Conservation (phyloP, 2,797 vertebrate species). For the Mus minutoides region DNA sequence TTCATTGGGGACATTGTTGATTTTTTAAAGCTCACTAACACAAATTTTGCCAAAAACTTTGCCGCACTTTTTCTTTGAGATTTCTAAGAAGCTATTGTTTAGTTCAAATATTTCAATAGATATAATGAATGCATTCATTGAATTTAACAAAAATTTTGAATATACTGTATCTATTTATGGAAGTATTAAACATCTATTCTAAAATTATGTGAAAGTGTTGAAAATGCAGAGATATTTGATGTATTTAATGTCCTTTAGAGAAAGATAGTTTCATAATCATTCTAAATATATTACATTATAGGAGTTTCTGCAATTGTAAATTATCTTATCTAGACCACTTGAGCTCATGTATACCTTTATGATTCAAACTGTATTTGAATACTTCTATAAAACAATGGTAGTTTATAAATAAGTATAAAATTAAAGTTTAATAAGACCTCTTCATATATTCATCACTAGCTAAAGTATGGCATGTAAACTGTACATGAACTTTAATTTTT, state of each 20-base stretch:
- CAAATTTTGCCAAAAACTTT: constrained; percentile 45
- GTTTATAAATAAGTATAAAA: neutral
- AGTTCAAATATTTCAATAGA: neutral
- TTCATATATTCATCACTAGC: neutral
- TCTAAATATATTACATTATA: neutral
- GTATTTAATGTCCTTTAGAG: neutral
- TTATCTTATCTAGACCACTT: neutral
- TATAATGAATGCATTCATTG: neutral
- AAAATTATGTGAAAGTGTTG: neutral
- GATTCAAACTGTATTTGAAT: constrained; percentile 29
- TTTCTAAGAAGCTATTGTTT: neutral
- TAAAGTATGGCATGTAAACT: neutral
- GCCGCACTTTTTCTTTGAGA: constrained; percentile 10
- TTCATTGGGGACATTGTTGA: neutral
- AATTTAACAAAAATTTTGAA: neutral
- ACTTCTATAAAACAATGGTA: neutral
- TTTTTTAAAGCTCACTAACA: constrained; percentile 27
- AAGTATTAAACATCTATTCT: neutral
- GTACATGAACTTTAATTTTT: neutral
- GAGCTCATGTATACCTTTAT: neutral
- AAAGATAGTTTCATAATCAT: neutral
- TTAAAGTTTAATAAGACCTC: constrained; percentile 16
- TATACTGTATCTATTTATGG: neutral
- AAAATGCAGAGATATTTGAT: neutral
- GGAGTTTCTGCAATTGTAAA: neutral